Percentiles rank a stretch among this genome's conserved stretches.
phyloP scores from a whole-genome alignment of 2,797 vertebrate species.

The Bradypodion ventrale region DNA sequence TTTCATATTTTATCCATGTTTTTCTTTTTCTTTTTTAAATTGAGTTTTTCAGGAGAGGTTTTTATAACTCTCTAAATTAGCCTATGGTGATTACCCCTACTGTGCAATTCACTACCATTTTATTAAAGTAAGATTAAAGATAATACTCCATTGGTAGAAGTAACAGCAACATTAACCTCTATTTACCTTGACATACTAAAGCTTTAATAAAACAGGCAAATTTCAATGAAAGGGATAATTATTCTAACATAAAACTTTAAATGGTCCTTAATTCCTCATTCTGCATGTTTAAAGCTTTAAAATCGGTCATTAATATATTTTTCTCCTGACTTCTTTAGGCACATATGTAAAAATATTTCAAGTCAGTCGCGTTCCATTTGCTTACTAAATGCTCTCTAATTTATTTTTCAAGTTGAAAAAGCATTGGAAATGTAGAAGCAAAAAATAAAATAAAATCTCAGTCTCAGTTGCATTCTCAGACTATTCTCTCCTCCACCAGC shows the following conservation, averaged over 20 bases:
- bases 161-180: slow-evolving; percentile 79
- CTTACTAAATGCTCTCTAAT: slow-evolving; percentile 69
- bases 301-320: slow-evolving; percentile 77
- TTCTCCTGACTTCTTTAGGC: slow-evolving; percentile 56
- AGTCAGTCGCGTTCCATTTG: slow-evolving; percentile 54
- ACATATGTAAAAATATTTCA: slow-evolving; percentile 71
- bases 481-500: neutral
- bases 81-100: slow-evolving; percentile 70
- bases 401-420: slow-evolving; percentile 67
- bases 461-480: slow-evolving; percentile 20
- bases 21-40: slow-evolving; percentile 71
- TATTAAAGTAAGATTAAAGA: slow-evolving; percentile 81
- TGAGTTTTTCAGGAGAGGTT: slow-evolving; percentile 60
- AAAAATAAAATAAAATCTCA: neutral
- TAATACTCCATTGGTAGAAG: slow-evolving; percentile 76
- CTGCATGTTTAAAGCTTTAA: slow-evolving; percentile 75
- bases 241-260: slow-evolving; percentile 80
- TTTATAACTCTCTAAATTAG: slow-evolving; percentile 76
- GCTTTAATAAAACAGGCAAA: slow-evolving; percentile 81
- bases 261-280: slow-evolving; percentile 77
- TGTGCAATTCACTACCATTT: slow-evolving; percentile 77
- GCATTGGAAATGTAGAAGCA: slow-evolving; percentile 41
- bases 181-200: slow-evolving; percentile 81
- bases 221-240: slow-evolving; percentile 76
- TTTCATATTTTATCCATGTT: slow-evolving; percentile 62